Evolutionary conservation across 2,113 vertebrate species (phyloP).

Genomic region (Opisthocomus hoazin): DNA sequence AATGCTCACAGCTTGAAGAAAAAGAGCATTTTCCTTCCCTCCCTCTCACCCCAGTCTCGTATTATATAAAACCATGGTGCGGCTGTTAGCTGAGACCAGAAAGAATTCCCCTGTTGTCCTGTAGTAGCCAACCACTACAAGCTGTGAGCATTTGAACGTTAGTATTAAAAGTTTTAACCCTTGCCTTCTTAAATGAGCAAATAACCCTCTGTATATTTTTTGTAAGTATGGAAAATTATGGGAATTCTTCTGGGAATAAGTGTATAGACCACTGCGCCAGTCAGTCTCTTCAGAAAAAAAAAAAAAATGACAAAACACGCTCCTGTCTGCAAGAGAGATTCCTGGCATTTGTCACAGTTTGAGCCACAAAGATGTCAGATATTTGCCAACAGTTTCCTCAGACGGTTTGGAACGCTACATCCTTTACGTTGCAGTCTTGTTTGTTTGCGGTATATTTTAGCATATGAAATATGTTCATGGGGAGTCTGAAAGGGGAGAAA

Average conservation of each 20-base stretch:
- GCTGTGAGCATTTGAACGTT: background rate
- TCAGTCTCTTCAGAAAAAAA: slow-evolving; percentile 43
- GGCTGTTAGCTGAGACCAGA: slow-evolving; percentile 56
- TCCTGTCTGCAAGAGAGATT: slow-evolving; percentile 34
- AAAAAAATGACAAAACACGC: slow-evolving; percentile 1
- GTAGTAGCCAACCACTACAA: slow-evolving; percentile 52
- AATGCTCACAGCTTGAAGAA: slow-evolving; percentile 42
- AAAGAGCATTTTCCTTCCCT: slow-evolving; percentile 47
- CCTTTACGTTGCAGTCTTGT: slow-evolving; percentile 41
- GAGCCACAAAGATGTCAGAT: slow-evolving; percentile 41
- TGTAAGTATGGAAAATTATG: background rate
- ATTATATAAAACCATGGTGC: slow-evolving; percentile 44
- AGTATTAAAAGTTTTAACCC: slow-evolving; percentile 56
- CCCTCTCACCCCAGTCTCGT: background rate
- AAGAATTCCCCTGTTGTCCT: slow-evolving; percentile 54
- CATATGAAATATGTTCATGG: slow-evolving; percentile 11
- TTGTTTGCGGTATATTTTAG: slow-evolving; percentile 46
- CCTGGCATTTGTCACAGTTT: slow-evolving; percentile 49
- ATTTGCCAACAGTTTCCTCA: slow-evolving; percentile 56
- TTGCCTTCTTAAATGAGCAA: slow-evolving; percentile 12
- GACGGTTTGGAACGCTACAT: slow-evolving; percentile 47
- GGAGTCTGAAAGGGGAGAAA: slow-evolving; percentile 14
- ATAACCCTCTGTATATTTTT: background rate
- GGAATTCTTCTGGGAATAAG: slow-evolving; percentile 41
- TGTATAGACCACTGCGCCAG: slow-evolving; percentile 16